Base-by-base conservation (phyloP, 64 coral and sea anemone genomes). In the Cladopsammia gracilis region DNA sequence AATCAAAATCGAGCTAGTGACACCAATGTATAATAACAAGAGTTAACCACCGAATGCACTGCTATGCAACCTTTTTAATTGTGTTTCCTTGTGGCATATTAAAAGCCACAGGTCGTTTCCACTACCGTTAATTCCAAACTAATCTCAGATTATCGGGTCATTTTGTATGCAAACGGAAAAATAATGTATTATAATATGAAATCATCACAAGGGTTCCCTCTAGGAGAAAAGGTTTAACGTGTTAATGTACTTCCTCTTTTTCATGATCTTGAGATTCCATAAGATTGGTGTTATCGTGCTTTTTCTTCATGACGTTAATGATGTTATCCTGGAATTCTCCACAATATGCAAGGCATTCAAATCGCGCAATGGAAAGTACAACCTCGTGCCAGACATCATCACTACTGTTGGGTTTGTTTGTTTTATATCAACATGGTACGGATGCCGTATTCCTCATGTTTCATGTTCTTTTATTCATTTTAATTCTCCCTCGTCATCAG, bases 291-390 rank as follows among this genome's bases (percentile, higher is more conserved):
- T 96, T 13, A n/a, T 99, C 8, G 98, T 99, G 23, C n/a, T 99
- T 13, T 99, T 94, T 89, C 85, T 99, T 42, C 98, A 99, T 86
- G 98, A 99, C 45, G 50, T 96, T 18, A 85, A 83, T 78, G 98
- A 99, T 62, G 74, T 99, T 48, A 89, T 99, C 34, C 79, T 99
- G 88, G 98, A 99, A 58, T 91, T 91, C 54, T 71, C 83, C 20
- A 99, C 96, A 85, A 90, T 99, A 25, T 94, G 75, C 48, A 22
- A 89, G 46, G 96, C 83, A 83, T 94, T 96, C 83, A 99, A 99
- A 71, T 76, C 92, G 14, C 77, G 90, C 42, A 64, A 75, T n/a
- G 89, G 89, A 24, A 85, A 90, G 54, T 73, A 96, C 25, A 64
- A 92, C 75, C 62, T 64, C 24, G 4, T 90, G 45, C 53, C 92